These are phyloP conservation scores for Bombus sibiricus DNA, from an alignment of 1,140 invertebrate genomes.

Conservation along the genomic window DNA sequence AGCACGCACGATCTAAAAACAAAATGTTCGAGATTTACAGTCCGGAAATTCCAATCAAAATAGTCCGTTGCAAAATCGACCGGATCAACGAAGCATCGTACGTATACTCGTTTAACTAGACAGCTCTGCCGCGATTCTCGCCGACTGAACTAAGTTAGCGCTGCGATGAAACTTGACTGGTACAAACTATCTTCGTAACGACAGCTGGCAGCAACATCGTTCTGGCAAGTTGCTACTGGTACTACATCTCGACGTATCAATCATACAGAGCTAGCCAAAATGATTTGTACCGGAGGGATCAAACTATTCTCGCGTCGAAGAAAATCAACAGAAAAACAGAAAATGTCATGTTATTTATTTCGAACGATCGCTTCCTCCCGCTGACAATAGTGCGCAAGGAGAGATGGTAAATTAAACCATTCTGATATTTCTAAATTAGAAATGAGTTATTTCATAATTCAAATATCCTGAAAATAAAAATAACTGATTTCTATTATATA, in stretches of 20 bases:
- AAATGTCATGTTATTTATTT: neutral
- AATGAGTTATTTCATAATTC: neutral
- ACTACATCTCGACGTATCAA: constrained; percentile 56
- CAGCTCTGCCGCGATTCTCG: constrained; percentile 63
- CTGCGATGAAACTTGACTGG: constrained; percentile 72
- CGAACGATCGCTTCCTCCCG: neutral
- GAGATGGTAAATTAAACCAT: neutral
- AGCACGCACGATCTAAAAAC: neutral
- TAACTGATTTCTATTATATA: neutral
- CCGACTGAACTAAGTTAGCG: constrained; percentile 70
- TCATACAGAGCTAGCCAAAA: constrained; percentile 40
- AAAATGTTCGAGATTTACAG: constrained; percentile 11
- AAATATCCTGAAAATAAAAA: neutral
- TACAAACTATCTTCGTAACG: constrained; percentile 68
- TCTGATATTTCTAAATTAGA: no score
- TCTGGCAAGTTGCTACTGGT: constrained; percentile 47
- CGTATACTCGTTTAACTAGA: constrained; percentile 55
- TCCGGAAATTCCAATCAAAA: neutral
- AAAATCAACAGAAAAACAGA: neutral
- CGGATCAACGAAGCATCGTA: constrained; percentile 27
- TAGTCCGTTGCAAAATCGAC: constrained; percentile 15
- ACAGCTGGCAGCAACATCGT: constrained; percentile 67
- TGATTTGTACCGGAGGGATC: constrained; percentile 35
- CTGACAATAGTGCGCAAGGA: no score
- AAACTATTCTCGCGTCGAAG: neutral